phyloP scores from a whole-genome alignment of 37 sponge, comb jelly and placozoan species.

The Lycopodina hypogea region DNA sequence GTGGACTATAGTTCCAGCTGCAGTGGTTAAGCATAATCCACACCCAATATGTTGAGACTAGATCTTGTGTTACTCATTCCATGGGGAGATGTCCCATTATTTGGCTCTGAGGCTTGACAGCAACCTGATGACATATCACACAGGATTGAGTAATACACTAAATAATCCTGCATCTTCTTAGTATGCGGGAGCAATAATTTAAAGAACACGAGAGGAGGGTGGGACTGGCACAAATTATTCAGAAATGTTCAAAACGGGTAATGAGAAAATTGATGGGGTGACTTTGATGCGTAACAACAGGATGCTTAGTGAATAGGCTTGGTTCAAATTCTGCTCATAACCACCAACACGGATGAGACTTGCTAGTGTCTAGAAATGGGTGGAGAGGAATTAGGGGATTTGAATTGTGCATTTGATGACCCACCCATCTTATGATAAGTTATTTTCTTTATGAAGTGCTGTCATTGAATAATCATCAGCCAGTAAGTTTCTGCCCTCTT shows the following conservation, averaged over 20 bases:
- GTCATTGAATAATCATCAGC: constrained; percentile 17
- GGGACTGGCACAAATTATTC: constrained; percentile 30
- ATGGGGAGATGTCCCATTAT: no score
- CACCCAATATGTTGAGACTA: constrained; percentile 28
- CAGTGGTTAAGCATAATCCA: no score
- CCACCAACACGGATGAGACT: no score
- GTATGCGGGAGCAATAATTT: constrained; percentile 5
- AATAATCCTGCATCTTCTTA: no score
- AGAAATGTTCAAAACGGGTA: constrained; percentile 11
- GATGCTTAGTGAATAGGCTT: constrained; percentile 6
- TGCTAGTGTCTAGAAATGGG: no score
- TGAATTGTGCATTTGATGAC: not conserved
- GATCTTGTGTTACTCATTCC: constrained; percentile 24
- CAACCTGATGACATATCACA: no score
- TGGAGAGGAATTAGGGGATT: not conserved
- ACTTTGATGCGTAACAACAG: constrained; percentile 17
- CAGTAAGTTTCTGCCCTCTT: constrained; percentile 13
- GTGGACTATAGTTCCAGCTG: constrained; percentile 9
- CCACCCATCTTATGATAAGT: not conserved
- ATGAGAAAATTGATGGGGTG: constrained; percentile 23
- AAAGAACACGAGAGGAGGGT: constrained; percentile 5
- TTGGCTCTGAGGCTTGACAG: constrained; percentile 9
- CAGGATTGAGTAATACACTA: no score
- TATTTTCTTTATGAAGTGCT: constrained; percentile 6
- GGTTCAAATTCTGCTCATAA: no score